These are phyloP conservation scores for Drosophila cardini DNA, from an alignment of 1,140 invertebrate species.

Conservation along the genomic window DNA sequence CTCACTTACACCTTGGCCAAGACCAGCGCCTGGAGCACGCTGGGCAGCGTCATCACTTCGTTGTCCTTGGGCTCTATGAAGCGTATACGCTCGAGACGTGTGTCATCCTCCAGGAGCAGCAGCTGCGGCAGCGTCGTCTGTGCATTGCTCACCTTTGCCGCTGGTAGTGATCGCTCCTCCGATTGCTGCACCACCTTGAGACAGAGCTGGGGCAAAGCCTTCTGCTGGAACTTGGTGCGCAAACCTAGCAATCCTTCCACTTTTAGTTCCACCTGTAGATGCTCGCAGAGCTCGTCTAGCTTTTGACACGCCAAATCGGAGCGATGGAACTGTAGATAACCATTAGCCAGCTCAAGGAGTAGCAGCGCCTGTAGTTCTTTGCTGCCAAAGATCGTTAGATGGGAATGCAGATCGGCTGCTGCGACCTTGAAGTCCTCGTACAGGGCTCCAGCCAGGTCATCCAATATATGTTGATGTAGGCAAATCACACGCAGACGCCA, in stretches of 20 bases:
- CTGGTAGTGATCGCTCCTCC: slow-evolving; percentile 72
- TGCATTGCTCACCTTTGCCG: slow-evolving; percentile 85
- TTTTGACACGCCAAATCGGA: slow-evolving; percentile 88
- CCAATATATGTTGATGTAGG: slow-evolving; percentile 90
- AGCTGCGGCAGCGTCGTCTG: slow-evolving; percentile 86
- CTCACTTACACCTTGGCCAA: slow-evolving; percentile 88
- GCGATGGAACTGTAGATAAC: slow-evolving; percentile 91
- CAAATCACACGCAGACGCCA: slow-evolving; percentile 90
- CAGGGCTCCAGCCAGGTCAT: slow-evolving; percentile 89
- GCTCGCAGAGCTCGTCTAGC: slow-evolving; percentile 87
- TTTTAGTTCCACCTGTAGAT: slow-evolving; percentile 88
- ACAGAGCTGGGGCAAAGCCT: slow-evolving; percentile 92
- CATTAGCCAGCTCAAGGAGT: slow-evolving; percentile 90
- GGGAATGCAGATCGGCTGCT: slow-evolving; percentile 86
- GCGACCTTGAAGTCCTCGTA: slow-evolving; percentile 87
- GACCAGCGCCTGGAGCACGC: slow-evolving; percentile 92
- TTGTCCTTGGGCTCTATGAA: slow-evolving; percentile 88
- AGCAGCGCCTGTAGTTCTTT: slow-evolving; percentile 87
- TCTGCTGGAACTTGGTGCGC: slow-evolving; percentile 94
- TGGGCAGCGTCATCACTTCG: slow-evolving; percentile 87
- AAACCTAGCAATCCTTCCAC: slow-evolving; percentile 91
- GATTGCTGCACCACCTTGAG: slow-evolving; percentile 85
- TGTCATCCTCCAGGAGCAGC: slow-evolving; percentile 92
- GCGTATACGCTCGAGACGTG: slow-evolving; percentile 91
- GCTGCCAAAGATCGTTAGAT: slow-evolving; percentile 81